Percentiles rank a stretch among this genome's conserved stretches.
These are phyloP conservation scores for Drosophila picticornis DNA, from an alignment of 2,888 invertebrate species.

Conservation along the genomic window DNA sequence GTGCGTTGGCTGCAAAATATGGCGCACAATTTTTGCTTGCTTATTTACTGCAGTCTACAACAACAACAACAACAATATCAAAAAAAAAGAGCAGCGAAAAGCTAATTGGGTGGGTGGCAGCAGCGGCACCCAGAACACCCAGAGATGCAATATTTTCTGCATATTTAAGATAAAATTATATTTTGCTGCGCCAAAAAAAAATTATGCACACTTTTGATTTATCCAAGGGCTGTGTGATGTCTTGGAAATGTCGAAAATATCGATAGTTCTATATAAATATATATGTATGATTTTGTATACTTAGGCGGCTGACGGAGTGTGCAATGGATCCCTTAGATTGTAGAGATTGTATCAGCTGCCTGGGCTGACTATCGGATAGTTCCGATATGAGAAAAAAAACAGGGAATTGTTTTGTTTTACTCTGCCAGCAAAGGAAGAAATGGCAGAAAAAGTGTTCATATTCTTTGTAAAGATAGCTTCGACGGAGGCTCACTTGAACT, in stretches of 20 bases:
- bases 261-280: not conserved
- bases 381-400: not conserved
- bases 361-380: not conserved
- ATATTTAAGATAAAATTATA: constrained; percentile 44
- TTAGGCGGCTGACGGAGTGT: not conserved
- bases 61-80: not conserved
- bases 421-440: not conserved
- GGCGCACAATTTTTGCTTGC: constrained; percentile 54
- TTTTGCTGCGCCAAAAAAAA: constrained; percentile 23
- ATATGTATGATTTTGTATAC: not conserved
- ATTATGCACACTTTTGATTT: not conserved
- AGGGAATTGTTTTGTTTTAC: fast-evolving
- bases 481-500: not conserved
- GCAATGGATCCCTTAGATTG: not conserved
- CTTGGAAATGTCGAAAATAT: not conserved
- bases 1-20: constrained; percentile 66
- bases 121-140: constrained; percentile 7
- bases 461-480: not conserved
- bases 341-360: not conserved
- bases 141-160: constrained; percentile 49
- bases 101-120: constrained; percentile 66
- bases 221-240: constrained; percentile 8
- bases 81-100: constrained; percentile 28
- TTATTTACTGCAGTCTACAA: constrained; percentile 61
- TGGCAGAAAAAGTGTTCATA: too few relatives aligned